phyloP scores from a whole-genome alignment of 2,888 invertebrate species.

The Gymnoscelis rufifasciata region DNA sequence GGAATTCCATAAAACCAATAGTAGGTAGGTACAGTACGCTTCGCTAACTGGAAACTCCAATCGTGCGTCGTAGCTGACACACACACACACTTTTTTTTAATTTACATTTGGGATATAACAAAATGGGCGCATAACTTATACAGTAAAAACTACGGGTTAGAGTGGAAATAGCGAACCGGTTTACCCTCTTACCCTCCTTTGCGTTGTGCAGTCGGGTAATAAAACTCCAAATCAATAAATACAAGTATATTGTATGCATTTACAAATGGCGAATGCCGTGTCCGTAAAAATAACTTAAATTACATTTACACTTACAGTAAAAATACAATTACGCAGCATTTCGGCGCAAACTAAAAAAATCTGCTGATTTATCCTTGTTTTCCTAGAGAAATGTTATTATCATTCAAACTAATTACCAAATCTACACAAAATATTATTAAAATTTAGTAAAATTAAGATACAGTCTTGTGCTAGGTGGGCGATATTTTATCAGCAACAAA shows the following conservation, averaged over 20 bases:
- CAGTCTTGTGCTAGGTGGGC: slow-evolving; percentile 1
- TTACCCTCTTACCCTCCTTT: too few species aligned
- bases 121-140: too few species aligned
- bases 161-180: too few species aligned
- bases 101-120: too few species aligned
- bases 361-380: too few species aligned
- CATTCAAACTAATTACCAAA: not conserved
- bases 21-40: too few species aligned
- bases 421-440: not conserved
- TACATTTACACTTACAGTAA: slow-evolving; percentile 3
- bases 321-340: not conserved
- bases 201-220: slow-evolving; percentile 12
- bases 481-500: not conserved
- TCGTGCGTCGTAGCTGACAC: too few species aligned
- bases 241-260: slow-evolving; percentile 55
- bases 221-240: slow-evolving; percentile 54
- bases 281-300: slow-evolving; percentile 1
- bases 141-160: too few species aligned
- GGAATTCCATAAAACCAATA: too few species aligned
- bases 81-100: too few species aligned
- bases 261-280: slow-evolving; percentile 34
- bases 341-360: not conserved
- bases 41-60: too few species aligned
- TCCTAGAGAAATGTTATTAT: too few species aligned
- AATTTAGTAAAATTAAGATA: not conserved